Evolutionary conservation across 2,113 vertebrate species (phyloP).

Genomic region (Calcarius ornatus): DNA sequence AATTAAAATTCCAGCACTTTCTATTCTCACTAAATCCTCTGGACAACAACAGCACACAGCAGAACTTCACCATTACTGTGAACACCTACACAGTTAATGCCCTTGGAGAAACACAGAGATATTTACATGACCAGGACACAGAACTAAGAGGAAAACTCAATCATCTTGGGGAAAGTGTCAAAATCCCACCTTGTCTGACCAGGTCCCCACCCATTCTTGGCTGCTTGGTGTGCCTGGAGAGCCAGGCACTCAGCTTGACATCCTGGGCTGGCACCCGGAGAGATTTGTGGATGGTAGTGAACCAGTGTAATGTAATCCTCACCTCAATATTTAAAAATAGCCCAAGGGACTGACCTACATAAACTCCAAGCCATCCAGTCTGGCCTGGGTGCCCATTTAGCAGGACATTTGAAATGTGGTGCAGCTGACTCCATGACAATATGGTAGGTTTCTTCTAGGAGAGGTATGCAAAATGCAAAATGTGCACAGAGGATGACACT

Average conservation of each 20-base stretch:
- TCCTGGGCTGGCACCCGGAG: background rate
- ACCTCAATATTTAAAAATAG: slow-evolving; percentile 31
- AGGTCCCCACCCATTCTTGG: background rate
- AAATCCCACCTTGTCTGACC: background rate
- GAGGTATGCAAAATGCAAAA: background rate
- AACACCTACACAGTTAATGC: background rate
- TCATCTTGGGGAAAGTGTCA: background rate
- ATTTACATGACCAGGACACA: background rate
- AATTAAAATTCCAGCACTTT: background rate
- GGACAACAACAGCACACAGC: background rate
- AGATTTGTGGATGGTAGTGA: background rate
- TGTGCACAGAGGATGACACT: background rate
- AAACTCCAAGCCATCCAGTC: background rate
- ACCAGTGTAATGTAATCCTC: background rate
- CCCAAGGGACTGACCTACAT: background rate
- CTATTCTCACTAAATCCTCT: background rate
- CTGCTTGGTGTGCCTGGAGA: background rate
- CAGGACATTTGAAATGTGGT: background rate
- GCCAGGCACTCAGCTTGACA: background rate
- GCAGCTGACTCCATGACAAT: background rate
- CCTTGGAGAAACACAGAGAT: background rate
- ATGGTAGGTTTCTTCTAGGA: background rate
- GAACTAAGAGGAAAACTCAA: background rate
- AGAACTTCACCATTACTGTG: background rate
- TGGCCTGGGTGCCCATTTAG: background rate